Evolutionary conservation across 2,113 vertebrate genomes (phyloP).

Genomic region (Seriola quinqueradiata): DNA sequence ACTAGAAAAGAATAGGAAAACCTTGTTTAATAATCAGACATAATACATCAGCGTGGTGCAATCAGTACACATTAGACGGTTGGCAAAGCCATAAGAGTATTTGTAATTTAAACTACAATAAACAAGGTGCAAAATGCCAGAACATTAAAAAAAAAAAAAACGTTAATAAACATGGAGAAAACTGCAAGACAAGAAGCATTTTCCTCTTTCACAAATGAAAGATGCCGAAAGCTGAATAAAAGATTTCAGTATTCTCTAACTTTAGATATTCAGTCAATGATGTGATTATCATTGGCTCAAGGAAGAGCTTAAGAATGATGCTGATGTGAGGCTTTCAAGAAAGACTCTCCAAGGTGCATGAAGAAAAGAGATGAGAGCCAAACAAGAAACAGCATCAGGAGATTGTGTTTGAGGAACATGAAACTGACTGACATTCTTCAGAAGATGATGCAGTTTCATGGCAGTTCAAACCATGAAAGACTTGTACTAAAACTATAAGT

Average conservation of each 20-base stretch:
- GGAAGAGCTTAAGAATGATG: conserved; percentile 68
- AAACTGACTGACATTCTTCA: conserved; percentile 66
- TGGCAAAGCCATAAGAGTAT: neutral
- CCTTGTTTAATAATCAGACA: conserved; percentile 48
- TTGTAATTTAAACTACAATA: conserved; percentile 3
- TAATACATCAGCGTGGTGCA: neutral
- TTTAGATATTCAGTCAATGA: conserved; percentile 71
- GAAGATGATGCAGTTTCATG: conserved; percentile 71
- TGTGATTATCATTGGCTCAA: conserved; percentile 82
- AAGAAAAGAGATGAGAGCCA: conserved; percentile 40
- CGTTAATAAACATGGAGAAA: neutral
- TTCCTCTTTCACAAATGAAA: conserved; percentile 59
- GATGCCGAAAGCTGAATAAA: conserved; percentile 13
- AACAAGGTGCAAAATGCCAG: conserved; percentile 29
- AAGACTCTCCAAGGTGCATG: conserved; percentile 36
- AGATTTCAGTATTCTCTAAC: conserved; percentile 5
- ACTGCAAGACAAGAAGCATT: conserved; percentile 1
- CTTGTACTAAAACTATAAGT: neutral
- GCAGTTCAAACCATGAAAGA: conserved; percentile 53
- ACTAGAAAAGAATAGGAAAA: conserved; percentile 77
- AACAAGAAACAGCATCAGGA: conserved; percentile 41
- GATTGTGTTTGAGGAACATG: conserved; percentile 52
- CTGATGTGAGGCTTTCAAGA: conserved; percentile 30
- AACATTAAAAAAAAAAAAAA: conserved; percentile 17
- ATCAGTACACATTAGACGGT: conserved; percentile 1